Conservation (phyloP, 2,113 vertebrate species). For the Xiphophorus maculatus region DNA sequence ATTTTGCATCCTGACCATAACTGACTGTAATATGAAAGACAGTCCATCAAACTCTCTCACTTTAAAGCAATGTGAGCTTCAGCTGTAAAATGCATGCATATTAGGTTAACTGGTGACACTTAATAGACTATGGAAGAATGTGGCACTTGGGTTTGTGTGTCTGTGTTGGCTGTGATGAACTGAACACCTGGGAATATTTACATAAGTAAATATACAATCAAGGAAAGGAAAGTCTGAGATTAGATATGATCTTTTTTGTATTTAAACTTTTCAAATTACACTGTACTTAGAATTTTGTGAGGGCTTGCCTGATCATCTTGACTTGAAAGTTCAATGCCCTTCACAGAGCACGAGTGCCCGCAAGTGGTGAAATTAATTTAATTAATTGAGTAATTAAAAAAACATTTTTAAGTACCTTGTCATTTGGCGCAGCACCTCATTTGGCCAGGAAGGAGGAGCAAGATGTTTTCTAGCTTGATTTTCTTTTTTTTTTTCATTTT, state of each 20-base stretch:
- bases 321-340: too few relatives aligned
- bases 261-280: background rate
- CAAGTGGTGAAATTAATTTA: too few relatives aligned
- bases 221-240: background rate
- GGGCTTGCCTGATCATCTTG: too few relatives aligned
- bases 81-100: background rate
- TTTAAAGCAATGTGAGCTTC: background rate
- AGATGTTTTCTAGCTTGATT: too few relatives aligned
- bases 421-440: too few relatives aligned
- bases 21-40: background rate
- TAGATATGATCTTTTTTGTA: background rate
- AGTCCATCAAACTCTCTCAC: background rate
- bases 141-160: background rate
- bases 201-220: background rate
- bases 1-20: constrained; percentile 14
- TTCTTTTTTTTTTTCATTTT: background rate
- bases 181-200: background rate
- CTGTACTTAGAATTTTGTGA: background rate
- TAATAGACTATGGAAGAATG: background rate
- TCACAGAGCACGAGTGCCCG: too few relatives aligned
- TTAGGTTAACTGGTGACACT: background rate
- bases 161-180: background rate
- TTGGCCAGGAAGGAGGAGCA: too few relatives aligned
- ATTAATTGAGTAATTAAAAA: too few relatives aligned
- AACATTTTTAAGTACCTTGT: too few relatives aligned